Base-by-base conservation (phyloP, 1,140 invertebrate species). In the Drosophila parvula region DNA sequence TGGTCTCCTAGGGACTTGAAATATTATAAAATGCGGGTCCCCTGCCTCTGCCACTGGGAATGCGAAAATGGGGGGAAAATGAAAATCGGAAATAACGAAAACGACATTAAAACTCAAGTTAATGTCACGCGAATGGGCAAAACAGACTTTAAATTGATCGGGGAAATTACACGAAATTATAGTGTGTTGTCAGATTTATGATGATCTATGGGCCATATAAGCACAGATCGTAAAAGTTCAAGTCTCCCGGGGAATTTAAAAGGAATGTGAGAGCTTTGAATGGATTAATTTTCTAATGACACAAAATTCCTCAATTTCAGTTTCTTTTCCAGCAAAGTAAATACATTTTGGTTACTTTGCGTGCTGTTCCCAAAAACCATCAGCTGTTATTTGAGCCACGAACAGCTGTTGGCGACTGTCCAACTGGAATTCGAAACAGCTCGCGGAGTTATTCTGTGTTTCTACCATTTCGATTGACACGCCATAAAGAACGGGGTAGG, bases 21-120 rank as follows among this genome's bases (percentile, higher is more conserved):
- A 74, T 50, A n/a, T n/a, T n/a, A n/a, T n/a, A 47, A 74, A 47
- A 47, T 57, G 58, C 62, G 57, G 57, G 48, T 38, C 14, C 34
- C 16, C 48, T n/a, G 4, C 36, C 36, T 78, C 44, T 11, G 22
- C 22, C 61, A 44, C 50, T 62, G 81, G 48, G 55, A 74, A 74
- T 80, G 81, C 81, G 36, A 80, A 84, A 77, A 50, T 40, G 32
- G 45, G 57, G 22, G 30, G 5, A 47, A 53, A 74, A 48, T 47
- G 11, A 9, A 45, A 58, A 32, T 56, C 7, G 51, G 12, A 55
- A 56, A 56, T 64, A 40, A 16, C n/a, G 27, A 41, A 50, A 50
- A 74, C 56, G 36, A 53, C 38, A 51, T 38, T 57, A 48, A 65
- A 51, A 68, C 41, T 27, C n/a, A 11, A 53, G 30, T 53, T 74